These are phyloP conservation scores for Sinohyriopsis cumingii DNA, from an alignment of 2,888 invertebrate species.

Conservation along the genomic window DNA sequence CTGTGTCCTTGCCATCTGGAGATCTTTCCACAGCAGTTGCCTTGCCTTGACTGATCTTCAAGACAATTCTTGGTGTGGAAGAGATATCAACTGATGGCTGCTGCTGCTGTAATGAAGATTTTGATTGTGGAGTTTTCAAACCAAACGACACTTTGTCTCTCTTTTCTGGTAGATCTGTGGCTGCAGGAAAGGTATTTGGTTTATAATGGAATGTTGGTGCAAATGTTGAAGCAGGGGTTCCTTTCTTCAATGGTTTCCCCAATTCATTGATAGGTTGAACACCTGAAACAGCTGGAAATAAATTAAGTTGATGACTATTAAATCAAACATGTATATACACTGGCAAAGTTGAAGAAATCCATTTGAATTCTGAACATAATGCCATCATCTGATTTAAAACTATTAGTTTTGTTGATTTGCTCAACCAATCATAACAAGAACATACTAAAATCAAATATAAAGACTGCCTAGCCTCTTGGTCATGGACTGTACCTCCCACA, in stretches of 20 bases:
- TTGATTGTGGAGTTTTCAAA: constrained; percentile 40
- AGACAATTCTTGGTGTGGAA: constrained; percentile 62
- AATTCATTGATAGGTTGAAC: constrained; percentile 24
- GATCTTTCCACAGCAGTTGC: constrained; percentile 60
- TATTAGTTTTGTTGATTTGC: too few relatives aligned
- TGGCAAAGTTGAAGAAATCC: too few relatives aligned
- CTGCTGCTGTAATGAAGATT: constrained; percentile 10
- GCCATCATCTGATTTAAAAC: too few relatives aligned
- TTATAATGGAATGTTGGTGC: constrained; percentile 1
- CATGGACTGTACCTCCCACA: too few relatives aligned
- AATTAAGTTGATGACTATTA: too few relatives aligned
- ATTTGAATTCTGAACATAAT: too few relatives aligned
- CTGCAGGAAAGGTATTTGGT: constrained; percentile 9
- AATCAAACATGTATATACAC: too few relatives aligned
- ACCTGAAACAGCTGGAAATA: too few relatives aligned
- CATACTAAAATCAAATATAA: too few relatives aligned
- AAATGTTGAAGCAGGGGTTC: constrained; percentile 3
- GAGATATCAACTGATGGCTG: background rate
- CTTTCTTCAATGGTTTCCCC: constrained; percentile 19
- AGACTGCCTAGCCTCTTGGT: too few relatives aligned
- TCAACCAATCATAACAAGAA: too few relatives aligned
- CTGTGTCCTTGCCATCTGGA: constrained; percentile 56
- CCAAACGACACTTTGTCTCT: constrained; percentile 62
- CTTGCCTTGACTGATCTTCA: constrained; percentile 69
- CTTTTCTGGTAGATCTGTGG: constrained; percentile 42